These are phyloP conservation scores for Palythoa heliodiscus DNA, from an alignment of 92 coral and sea anemone species.

Conservation along the genomic window DNA sequence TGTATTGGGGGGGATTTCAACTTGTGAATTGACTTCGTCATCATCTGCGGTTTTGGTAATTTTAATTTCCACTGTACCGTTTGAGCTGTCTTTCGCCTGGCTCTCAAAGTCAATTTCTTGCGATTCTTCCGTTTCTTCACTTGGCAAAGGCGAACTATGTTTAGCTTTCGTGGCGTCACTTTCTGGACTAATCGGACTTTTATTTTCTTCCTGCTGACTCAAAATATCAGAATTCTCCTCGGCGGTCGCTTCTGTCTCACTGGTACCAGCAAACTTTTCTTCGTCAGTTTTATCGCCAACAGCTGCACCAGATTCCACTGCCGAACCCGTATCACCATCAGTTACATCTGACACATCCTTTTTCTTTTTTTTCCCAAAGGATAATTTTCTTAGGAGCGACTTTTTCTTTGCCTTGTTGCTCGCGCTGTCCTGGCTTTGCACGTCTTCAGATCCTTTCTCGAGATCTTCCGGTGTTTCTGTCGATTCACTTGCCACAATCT, in stretches of 20 bases:
- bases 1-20: constrained; percentile 15
- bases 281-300: background rate
- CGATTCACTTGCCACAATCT: background rate
- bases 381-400: constrained; percentile 15
- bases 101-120: background rate
- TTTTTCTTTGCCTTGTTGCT: constrained; percentile 21
- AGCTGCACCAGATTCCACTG: background rate
- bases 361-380: constrained; percentile 31
- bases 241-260: background rate
- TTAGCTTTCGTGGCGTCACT: background rate
- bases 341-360: background rate
- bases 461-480: background rate
- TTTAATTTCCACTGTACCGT: background rate
- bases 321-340: background rate
- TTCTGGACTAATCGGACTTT: background rate
- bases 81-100: background rate
- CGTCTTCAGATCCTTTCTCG: background rate
- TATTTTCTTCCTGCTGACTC: background rate
- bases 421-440: background rate
- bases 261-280: constrained; percentile 25
- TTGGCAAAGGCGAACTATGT: background rate
- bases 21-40: background rate
- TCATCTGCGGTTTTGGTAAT: background rate
- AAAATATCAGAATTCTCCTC: background rate
- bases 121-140: background rate